These are phyloP conservation scores for Ephialtes manifestator DNA, from an alignment of 2,888 invertebrate genomes.

Conservation along the genomic window DNA sequence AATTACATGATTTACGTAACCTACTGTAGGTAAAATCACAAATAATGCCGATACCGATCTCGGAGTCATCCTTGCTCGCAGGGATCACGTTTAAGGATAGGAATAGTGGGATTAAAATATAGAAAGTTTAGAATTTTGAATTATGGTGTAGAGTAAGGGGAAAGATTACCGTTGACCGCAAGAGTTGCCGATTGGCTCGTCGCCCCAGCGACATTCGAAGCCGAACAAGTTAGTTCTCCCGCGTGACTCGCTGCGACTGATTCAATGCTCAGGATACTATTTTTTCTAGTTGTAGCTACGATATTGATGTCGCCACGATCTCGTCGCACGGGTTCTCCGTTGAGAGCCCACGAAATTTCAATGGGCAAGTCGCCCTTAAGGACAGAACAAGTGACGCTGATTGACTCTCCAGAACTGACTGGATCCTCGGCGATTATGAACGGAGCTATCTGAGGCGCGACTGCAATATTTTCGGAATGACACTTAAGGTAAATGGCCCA, in stretches of 20 bases:
- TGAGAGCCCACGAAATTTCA: conserved; percentile 85
- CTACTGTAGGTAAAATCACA: not conserved
- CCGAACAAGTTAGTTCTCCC: conserved; percentile 87
- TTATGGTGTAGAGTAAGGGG: not conserved
- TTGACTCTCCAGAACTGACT: conserved; percentile 92
- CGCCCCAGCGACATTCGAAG: conserved; percentile 87
- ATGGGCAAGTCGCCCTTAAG: conserved; percentile 93
- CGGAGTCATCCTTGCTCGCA: conserved; percentile 61
- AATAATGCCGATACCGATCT: conserved; percentile 9
- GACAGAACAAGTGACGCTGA: conserved; percentile 91
- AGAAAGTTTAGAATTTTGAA: not conserved
- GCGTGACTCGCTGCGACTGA: conserved; percentile 86
- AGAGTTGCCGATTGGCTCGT: conserved; percentile 87
- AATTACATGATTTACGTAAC: not conserved
- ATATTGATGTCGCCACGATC: conserved; percentile 84
- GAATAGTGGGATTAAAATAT: conserved; percentile 1
- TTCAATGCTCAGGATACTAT: conserved; percentile 87
- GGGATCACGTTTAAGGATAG: conserved; percentile 67
- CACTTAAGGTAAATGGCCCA: not conserved
- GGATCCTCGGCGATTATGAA: conserved; percentile 92
- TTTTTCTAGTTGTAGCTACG: conserved; percentile 86
- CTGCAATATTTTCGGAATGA: conserved; percentile 83
- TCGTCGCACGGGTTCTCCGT: conserved; percentile 82
- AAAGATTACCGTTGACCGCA: conserved; percentile 87
- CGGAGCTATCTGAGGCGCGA: conserved; percentile 91